Conservation (phyloP, 2,113 vertebrate species). For the Siphamia tubifer region DNA sequence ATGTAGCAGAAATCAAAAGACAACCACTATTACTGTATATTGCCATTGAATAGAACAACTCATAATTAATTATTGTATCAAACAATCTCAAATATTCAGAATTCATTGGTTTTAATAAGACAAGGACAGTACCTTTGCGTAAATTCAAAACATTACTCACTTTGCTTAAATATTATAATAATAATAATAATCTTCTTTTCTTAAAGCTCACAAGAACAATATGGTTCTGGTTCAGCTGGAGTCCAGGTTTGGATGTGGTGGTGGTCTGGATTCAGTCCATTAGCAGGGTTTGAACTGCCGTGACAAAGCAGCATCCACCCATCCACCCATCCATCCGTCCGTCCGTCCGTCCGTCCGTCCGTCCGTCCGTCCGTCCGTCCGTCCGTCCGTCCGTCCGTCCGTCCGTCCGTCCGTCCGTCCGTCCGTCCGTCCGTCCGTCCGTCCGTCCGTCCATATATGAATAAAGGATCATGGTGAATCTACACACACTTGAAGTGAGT, state of each 20-base stretch:
- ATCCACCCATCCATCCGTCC: not conserved
- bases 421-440: too few relatives aligned
- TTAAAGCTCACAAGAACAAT: conserved; percentile 77
- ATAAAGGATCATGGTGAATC: conserved; percentile 24
- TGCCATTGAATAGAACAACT: conserved; percentile 75
- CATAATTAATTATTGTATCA: conserved; percentile 66
- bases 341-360: not conserved
- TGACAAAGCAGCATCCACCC: conserved; percentile 10
- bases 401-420: not conserved
- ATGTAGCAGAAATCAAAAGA: conserved; percentile 62
- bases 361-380: not conserved
- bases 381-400: not conserved
- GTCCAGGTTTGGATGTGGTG: conserved; percentile 27
- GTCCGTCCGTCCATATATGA: not conserved
- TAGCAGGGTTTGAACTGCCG: conserved; percentile 40
- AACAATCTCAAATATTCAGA: conserved; percentile 74
- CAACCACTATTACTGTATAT: conserved; percentile 73
- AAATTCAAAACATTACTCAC: conserved; percentile 69
- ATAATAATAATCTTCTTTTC: conserved; percentile 60
- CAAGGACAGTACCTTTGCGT: conserved; percentile 71
- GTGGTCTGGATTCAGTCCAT: conserved; percentile 22
- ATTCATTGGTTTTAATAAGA: conserved; percentile 75
- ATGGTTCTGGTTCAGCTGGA: conserved; percentile 43
- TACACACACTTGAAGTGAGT: conserved; percentile 10
- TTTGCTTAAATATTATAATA: conserved; percentile 76